Base-by-base conservation (phyloP, 2,113 vertebrate genomes). In the Petrocephalus microphthalmus region DNA sequence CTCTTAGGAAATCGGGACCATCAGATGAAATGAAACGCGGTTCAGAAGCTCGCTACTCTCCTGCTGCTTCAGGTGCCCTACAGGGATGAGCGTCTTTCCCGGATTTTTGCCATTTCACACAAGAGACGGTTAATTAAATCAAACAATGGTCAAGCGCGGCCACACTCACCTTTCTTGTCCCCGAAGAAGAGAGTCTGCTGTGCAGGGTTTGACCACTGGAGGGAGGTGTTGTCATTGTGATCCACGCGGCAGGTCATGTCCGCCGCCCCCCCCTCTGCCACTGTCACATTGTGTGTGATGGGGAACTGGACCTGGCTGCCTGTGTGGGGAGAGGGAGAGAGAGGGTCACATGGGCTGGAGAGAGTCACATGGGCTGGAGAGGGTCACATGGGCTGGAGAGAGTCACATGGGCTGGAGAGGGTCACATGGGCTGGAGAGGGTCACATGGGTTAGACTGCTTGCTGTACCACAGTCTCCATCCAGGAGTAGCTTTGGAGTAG, bases 141-240 rank as follows among this genome's bases (percentile, higher is more conserved):
- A 37, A 57, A 45, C 33, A 57, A 52, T 57, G n/a, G 42, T 57
- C 49, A 33, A 84, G 51, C 4, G 15, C 15, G 25, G 11, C 22
- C 11, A 6, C 29, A 17, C 87, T 78, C 71, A 96, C 96, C 96
- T 97, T 97, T 97, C 93, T 96, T 96, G 94, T 96, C 96, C 85
- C 96, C 96, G 20, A 97, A 97, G 92, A 96, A 97, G 17, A 96
- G 93, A 0, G 96, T 97, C 92, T 97, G 96, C 94, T 97, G 97
- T 96, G 98, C 98, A 93, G 98, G 98, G 96, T 99, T 99, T 95
- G 98, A 99, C 98, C 98, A 99, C 98, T 99, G 98, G 97, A 99
- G 98, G 97, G 98, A 99, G 94, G 98, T 99, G 97, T 99, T 99
- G 97, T 99, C 98, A 96, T 99, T 99, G 96, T 96, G 97, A 96